Percentiles rank a stretch among this genome's conserved stretches.
phyloP scores from a whole-genome alignment of 2,888 invertebrate species.

The Ypsolopha sequella region DNA sequence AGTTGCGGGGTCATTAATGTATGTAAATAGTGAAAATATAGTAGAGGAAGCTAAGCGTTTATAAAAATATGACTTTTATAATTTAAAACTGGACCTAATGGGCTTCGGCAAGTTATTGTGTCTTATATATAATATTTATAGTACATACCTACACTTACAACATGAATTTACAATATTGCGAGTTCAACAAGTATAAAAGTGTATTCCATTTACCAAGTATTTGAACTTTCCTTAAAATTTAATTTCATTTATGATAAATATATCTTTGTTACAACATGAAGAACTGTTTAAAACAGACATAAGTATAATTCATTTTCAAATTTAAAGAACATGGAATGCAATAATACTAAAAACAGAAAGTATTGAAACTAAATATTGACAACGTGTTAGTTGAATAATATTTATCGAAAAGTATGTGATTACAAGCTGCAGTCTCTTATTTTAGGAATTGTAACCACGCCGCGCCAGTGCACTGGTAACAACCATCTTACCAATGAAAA shows the following conservation, averaged over 20 bases:
- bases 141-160: conserved; percentile 1
- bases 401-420: background rate
- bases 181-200: conserved; percentile 6
- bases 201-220: conserved; percentile 3
- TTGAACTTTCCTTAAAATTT: conserved; percentile 16
- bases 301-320: background rate
- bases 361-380: background rate
- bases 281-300: conserved; percentile 1
- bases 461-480: background rate
- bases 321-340: conserved; percentile 1
- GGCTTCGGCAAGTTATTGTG: conserved; percentile 34
- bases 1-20: conserved; percentile 33
- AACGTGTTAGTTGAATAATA: background rate
- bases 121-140: background rate
- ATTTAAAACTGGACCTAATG: conserved; percentile 46
- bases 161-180: conserved; percentile 2
- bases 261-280: conserved; percentile 6
- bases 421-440: background rate
- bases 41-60: conserved; percentile 67
- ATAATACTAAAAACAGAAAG: background rate
- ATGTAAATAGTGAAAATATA: conserved; percentile 65
- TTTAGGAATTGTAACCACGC: background rate
- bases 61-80: conserved; percentile 61
- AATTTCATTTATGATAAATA: background rate
- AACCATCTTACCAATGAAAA: too few relatives aligned